Evolutionary conservation across 2,888 invertebrate species (phyloP).

Genomic region (Macrostomum cliftonense): DNA sequence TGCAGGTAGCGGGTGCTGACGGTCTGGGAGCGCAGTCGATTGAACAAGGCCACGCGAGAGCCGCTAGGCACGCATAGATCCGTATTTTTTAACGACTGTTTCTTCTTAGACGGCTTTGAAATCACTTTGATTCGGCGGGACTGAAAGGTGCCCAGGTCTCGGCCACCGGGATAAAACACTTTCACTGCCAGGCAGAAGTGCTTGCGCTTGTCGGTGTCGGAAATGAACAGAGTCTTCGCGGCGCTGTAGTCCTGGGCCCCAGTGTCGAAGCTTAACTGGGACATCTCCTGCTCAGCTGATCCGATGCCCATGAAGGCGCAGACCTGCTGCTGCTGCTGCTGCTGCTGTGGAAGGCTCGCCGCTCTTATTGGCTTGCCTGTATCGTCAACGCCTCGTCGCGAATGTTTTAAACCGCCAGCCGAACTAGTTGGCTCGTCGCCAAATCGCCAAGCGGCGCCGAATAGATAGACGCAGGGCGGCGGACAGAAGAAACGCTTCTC

Average conservation of each 20-base stretch:
- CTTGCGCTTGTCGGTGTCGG: constrained; percentile 94
- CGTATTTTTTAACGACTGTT: constrained; percentile 94
- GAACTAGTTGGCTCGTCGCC: constrained; percentile 54
- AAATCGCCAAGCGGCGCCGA: constrained; percentile 92
- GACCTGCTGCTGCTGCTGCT: constrained; percentile 42
- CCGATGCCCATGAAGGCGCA: constrained; percentile 91
- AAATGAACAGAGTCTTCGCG: constrained; percentile 93
- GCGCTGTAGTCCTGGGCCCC: constrained; percentile 68
- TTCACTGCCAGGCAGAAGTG: constrained; percentile 97
- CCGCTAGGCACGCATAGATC: constrained; percentile 96
- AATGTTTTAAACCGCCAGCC: too few species aligned
- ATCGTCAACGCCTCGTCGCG: too few species aligned
- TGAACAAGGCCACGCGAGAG: constrained; percentile 92
- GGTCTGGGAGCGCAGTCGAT: constrained; percentile 87
- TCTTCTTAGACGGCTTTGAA: constrained; percentile 97
- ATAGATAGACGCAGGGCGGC: constrained; percentile 91
- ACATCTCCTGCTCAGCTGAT: constrained; percentile 95
- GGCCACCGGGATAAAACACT: constrained; percentile 94
- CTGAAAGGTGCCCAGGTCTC: constrained; percentile 93
- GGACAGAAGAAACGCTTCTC: constrained; percentile 99
- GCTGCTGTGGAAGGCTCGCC: too few species aligned
- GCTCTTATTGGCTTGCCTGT: too few species aligned
- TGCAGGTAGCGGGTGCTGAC: constrained; percentile 92
- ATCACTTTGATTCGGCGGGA: constrained; percentile 98
- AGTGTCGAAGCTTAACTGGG: constrained; percentile 67